phyloP scores from a whole-genome alignment of 2,888 invertebrate species.

The Listrodromus nycthemerus region DNA sequence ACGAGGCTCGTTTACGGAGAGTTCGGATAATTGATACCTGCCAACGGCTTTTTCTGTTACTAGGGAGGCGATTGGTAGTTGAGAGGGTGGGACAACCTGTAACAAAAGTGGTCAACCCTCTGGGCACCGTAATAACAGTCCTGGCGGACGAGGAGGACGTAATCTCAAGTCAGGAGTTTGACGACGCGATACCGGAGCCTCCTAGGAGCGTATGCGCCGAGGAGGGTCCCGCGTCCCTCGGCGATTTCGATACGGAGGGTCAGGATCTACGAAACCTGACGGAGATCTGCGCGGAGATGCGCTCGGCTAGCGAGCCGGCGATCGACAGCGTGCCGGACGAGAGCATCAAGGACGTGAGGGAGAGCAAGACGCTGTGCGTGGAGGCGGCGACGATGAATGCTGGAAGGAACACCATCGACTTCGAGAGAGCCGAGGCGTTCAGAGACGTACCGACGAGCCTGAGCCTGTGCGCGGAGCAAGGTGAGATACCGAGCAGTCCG shows the following conservation, averaged over 20 bases:
- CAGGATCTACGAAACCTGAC: constrained; percentile 79
- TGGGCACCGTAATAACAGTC: constrained; percentile 89
- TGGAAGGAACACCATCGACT: constrained; percentile 75
- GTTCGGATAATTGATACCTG: constrained; percentile 86
- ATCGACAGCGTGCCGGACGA: constrained; percentile 81
- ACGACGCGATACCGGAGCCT: constrained; percentile 74
- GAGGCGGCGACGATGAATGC: constrained; percentile 73
- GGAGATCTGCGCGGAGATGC: constrained; percentile 83
- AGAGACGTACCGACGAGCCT: constrained; percentile 80
- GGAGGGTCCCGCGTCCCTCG: constrained; percentile 81
- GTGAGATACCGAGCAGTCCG: constrained; percentile 82
- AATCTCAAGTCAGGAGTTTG: constrained; percentile 79
- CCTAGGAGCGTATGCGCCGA: constrained; percentile 81
- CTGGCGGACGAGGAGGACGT: constrained; percentile 83
- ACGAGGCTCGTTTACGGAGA: constrained; percentile 68
- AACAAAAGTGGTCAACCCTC: constrained; percentile 91
- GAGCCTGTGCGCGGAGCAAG: constrained; percentile 81
- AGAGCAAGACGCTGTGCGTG: constrained; percentile 78
- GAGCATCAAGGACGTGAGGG: constrained; percentile 79
- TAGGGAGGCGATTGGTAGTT: constrained; percentile 88
- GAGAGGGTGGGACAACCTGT: constrained; percentile 86
- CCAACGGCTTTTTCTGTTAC: constrained; percentile 94
- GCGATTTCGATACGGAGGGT: constrained; percentile 78
- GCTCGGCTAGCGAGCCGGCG: constrained; percentile 79
- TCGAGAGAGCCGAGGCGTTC: constrained; percentile 79